These are phyloP conservation scores for Heterodera filipjevi DNA, from an alignment of 2,888 invertebrate species.

Conservation along the genomic window DNA sequence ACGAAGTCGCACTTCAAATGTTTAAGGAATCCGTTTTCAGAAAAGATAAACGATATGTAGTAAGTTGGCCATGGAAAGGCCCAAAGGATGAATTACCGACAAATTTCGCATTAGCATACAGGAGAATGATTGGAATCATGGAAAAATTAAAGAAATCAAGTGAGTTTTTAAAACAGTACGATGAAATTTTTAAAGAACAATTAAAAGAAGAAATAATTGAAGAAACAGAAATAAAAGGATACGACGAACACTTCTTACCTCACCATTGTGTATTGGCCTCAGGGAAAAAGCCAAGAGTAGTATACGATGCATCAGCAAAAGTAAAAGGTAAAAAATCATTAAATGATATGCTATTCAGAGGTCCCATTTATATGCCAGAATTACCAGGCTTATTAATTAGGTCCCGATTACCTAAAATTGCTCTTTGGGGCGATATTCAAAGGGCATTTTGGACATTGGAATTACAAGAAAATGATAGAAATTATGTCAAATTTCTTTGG, in stretches of 20 bases:
- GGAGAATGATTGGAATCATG: neutral
- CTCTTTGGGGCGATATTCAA: too few relatives aligned
- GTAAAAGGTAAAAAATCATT: too few relatives aligned
- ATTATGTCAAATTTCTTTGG: too few relatives aligned
- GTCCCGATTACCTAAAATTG: slow-evolving; percentile 22
- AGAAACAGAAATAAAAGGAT: slow-evolving; percentile 7
- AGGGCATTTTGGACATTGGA: too few relatives aligned
- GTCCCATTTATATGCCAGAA: slow-evolving; percentile 15
- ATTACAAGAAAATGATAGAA: too few relatives aligned
- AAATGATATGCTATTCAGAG: slow-evolving; percentile 16
- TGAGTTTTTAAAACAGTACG: too few relatives aligned
- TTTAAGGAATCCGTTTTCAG: too few relatives aligned
- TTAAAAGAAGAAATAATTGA: slow-evolving; percentile 2
- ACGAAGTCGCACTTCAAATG: too few relatives aligned
- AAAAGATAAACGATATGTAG: neutral
- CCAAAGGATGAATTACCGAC: neutral
- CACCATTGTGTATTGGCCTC: neutral
- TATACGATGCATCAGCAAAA: slow-evolving; percentile 27
- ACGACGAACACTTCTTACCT: neutral
- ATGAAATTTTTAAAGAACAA: neutral
- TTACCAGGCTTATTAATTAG: slow-evolving; percentile 20
- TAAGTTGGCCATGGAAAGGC: slow-evolving; percentile 17
- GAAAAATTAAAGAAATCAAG: slow-evolving; percentile 2
- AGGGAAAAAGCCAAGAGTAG: neutral
- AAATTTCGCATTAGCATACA: neutral